Base-by-base conservation (phyloP, 92 coral and sea anemone species). In the Porites lobata region DNA sequence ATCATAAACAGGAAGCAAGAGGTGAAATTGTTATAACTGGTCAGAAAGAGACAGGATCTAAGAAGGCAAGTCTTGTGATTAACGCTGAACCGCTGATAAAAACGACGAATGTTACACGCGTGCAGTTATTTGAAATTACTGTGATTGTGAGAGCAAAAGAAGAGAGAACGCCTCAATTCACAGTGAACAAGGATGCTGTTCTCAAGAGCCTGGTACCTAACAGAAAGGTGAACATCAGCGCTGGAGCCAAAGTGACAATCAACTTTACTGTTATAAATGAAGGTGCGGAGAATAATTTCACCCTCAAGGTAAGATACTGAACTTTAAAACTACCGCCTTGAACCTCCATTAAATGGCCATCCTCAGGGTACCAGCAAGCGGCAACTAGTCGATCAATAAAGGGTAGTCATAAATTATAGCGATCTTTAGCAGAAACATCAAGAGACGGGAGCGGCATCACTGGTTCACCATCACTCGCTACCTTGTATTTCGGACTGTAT, bases 241-340 rank as follows among this genome's bases (percentile, higher is more conserved):
- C 72, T 20, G 87, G 87, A 12, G 69, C 87, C 38, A 61, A 43
- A 50, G 79, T 83, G 62, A 72, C 61, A 43, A 64, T 72, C 7
- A 83, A 61, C 62, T 83, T 83, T 15, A 83, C 87, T 20, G 72
- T 83, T 64, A 62, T 50, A 19, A 83, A 83, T 63, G 32, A 59
- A 19, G 80, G 87, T 9, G 68, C 50, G 22, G 80, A 13, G 58
- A n/a, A 26, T 58, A 15, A 72, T 6, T 72, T 43, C 72, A 58
- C 29, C 50, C 64, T 83, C 6, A 83, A 72, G 80, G 87, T 83
- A 69, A 70, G 76, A 14, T 21, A 8, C 54, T 66, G 72, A 12
- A 5, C 72, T 24, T 19, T 29, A 54, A 9, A 9, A 54, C 59
- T 9, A 9, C 14, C 4, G 10, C 59, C 11, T 9, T 54, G 59